Evolutionary conservation across 2,888 invertebrate genomes (phyloP), one percentile per base, ranked within the genome.

Genomic region (Gymnoscelis rufifasciata): DNA sequence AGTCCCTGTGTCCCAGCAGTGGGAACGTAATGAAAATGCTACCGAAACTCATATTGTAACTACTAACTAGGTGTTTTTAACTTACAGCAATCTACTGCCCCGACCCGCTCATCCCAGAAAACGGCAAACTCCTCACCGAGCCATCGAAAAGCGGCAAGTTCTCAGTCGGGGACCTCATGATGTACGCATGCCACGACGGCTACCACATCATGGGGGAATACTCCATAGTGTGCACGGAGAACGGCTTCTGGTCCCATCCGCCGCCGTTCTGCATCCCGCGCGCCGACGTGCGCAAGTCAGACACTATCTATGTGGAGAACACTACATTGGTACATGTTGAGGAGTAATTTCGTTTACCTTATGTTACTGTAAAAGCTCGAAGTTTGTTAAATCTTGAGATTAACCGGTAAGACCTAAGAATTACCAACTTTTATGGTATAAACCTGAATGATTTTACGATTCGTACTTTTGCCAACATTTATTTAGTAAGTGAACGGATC

Each of bases 211-310:
- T 92, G 19, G 96, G 96, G 3, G 95, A 95, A 72, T 91, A 93
- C 0, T 94, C 94, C 52, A 93, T 95, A 59, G 94, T 95, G 35
- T 96, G 96, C 83, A 95, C 94, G 4, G 96, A 96, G 74, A 93
- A 93, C 51, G 96, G 95, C 36, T 93, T 93, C 69, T 96, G 96
- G 96, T 95, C 95, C 1, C 94, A 95, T 74, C 93, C 94, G 13
- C 92, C 95, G 7, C 96, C 96, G 37, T 92, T 93, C 72, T 96
- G 96, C 91, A 62, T 84, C 1, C 75, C 70, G 0, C 82, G 80
- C 0, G 73, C 80, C 0, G 75, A 80, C 27, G 66, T 77, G 7
- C 63, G 67, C 5, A 78, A 78, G 50, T 51, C 78, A 0, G 84
- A 86, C 41, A 84, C 83, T 0, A 86, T 87, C 27, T 78, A 71